phyloP scores from a whole-genome alignment of 2,888 invertebrate genomes.

The Orthonevra nobilis region DNA sequence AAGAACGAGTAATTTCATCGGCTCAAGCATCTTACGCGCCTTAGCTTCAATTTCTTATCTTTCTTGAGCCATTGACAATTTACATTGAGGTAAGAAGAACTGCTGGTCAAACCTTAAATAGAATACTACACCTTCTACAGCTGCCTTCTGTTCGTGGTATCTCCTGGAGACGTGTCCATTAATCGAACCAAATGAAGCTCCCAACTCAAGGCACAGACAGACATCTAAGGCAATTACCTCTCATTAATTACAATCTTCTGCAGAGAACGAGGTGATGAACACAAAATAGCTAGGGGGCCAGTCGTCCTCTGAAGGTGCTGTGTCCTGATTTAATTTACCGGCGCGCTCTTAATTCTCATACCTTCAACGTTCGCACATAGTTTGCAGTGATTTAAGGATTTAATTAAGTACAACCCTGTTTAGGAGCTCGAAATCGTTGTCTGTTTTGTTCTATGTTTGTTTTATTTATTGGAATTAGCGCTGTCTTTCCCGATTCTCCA shows the following conservation, averaged over 20 bases:
- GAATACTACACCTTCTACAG: too few species aligned
- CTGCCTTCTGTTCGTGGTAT: too few species aligned
- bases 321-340: conserved; percentile 63
- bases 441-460: conserved; percentile 33
- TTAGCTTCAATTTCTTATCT: too few species aligned
- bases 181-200: conserved; percentile 23
- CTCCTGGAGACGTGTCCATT: too few species aligned
- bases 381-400: conserved; percentile 67
- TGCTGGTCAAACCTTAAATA: too few species aligned
- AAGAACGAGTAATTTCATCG: too few species aligned
- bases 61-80: too few species aligned
- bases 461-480: conserved; percentile 30
- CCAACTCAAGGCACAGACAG: background rate
- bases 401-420: conserved; percentile 66
- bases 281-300: background rate
- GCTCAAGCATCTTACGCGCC: too few species aligned
- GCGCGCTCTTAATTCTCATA: conserved; percentile 40
- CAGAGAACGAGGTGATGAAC: conserved; percentile 11
- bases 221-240: conserved; percentile 22
- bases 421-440: conserved; percentile 37
- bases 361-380: background rate
- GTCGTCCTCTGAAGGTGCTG: conserved; percentile 17
- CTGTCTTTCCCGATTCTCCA: conserved; percentile 28
- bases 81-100: too few species aligned
- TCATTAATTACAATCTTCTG: conserved; percentile 49